Base-by-base conservation (phyloP, 2,888 invertebrate genomes). In the Timema cristinae region DNA sequence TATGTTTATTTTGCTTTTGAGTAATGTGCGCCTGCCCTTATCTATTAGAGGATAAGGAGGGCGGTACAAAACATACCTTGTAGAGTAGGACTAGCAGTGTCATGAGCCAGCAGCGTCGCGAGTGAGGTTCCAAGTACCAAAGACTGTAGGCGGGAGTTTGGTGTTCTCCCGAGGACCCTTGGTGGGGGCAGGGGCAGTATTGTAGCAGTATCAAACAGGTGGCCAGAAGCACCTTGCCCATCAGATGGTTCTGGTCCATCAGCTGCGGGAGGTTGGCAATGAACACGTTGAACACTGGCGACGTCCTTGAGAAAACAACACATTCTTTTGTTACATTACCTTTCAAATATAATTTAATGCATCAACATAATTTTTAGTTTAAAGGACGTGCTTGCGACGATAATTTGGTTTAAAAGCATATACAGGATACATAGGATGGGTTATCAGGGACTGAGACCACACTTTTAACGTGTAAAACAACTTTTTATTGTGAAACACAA, bases 241-340 rank as follows among this genome's bases (percentile, higher is more conserved):
- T 95, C 75, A 92, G 85, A 81, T 97, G 95, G 83, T 99, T 99
- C 81, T 96, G 94, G 82, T 99, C 99, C 79, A 99, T 81, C 11
- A 99, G 88, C 85, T 95, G 95, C 0, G 98, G 96, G 74, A 98
- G 83, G 80, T 95, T 97, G 50, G 95, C 91, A 80, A 99, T 85
- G 81, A 98, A 98, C 0, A 96, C 96, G 83, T 97, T 97, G 84
- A 98, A 98, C 2, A 97, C 95, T 0, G 98, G 93, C 0, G 97
- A 97, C 73, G 90, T 87, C 78, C 98, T 93, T 83, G 4, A 81
- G 76, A 32, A 59, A 47, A 16, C 63, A 63, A 32, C 32, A 6
- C 63, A 7, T 15, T 8, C 16, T 16, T 15, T n/a, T 16, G 8
- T 15, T 56, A 15, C 56, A 15, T 15, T 32, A 32, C 4, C 32